Conservation (phyloP, 2,888 invertebrate genomes). For the Drosophila trichaetosa region DNA sequence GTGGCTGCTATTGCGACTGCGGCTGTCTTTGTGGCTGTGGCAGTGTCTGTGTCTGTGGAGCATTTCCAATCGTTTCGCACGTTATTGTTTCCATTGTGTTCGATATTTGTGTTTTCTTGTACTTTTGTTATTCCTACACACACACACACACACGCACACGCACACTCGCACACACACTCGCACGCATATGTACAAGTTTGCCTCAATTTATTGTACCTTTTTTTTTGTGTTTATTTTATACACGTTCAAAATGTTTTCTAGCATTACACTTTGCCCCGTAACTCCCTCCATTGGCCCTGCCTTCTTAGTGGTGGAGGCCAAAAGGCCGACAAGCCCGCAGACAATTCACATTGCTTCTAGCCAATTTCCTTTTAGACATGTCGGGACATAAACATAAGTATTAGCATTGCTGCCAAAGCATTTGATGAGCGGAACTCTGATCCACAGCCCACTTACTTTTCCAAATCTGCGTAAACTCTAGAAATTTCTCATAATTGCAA, state of each 20-base stretch:
- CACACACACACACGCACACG: not conserved
- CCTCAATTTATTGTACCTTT: slow-evolving; percentile 77
- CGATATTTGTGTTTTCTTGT: slow-evolving; percentile 79
- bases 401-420: slow-evolving; percentile 54
- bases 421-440: slow-evolving; percentile 46
- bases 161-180: slow-evolving; percentile 2
- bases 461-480: slow-evolving; percentile 8
- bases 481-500: slow-evolving; percentile 10
- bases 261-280: slow-evolving; percentile 42
- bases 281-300: not conserved
- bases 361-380: slow-evolving; percentile 73
- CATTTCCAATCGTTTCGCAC: slow-evolving; percentile 81
- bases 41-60: slow-evolving; percentile 57
- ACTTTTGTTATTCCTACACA: slow-evolving; percentile 64
- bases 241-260: slow-evolving; percentile 59
- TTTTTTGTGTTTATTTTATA: slow-evolving; percentile 74
- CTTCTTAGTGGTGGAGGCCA: not conserved
- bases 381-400: slow-evolving; percentile 65
- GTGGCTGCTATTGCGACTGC: slow-evolving; percentile 22
- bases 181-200: slow-evolving; percentile 50
- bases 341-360: slow-evolving; percentile 55
- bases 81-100: slow-evolving; percentile 81
- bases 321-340: slow-evolving; percentile 59
- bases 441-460: slow-evolving; percentile 13
- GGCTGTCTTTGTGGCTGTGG: slow-evolving; percentile 12